Percentiles rank a stretch among this genome's conserved stretches.
phyloP scores from a whole-genome alignment of 2,113 vertebrate species.

The Oostethus manadensis region DNA sequence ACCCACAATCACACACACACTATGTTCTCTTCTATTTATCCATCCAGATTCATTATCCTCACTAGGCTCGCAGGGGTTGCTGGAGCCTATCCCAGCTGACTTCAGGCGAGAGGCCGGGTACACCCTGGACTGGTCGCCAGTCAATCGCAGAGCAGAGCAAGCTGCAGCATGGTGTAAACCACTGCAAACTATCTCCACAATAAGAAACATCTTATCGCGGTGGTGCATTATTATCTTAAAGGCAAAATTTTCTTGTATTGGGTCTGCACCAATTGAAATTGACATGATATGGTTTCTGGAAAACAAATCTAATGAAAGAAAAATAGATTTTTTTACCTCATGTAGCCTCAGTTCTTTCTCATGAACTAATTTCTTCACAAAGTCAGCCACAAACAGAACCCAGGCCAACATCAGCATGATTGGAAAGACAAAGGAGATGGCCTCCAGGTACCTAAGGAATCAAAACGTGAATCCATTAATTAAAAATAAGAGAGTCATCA shows the following conservation, averaged over 20 bases:
- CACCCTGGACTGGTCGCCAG: too few relatives aligned
- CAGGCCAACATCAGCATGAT: slow-evolving; percentile 91
- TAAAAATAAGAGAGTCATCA: background rate
- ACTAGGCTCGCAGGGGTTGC: too few relatives aligned
- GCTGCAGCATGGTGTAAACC: too few relatives aligned
- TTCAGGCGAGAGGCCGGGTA: too few relatives aligned
- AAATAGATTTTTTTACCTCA: slow-evolving; percentile 73
- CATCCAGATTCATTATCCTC: too few relatives aligned
- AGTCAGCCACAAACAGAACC: slow-evolving; percentile 91
- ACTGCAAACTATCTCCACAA: too few relatives aligned
- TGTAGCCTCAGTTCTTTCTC: slow-evolving; percentile 94
- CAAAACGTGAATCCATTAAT: slow-evolving; percentile 32
- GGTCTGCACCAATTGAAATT: background rate
- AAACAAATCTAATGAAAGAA: background rate
- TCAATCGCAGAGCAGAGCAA: too few relatives aligned
- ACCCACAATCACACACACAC: too few relatives aligned
- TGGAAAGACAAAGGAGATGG: slow-evolving; percentile 88
- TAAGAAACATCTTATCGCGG: background rate
- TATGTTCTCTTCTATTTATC: too few relatives aligned
- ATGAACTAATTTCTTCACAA: slow-evolving; percentile 93
- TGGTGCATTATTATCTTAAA: background rate
- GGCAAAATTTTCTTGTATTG: background rate
- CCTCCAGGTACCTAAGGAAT: slow-evolving; percentile 84
- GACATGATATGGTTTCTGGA: too few relatives aligned
- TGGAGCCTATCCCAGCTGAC: too few relatives aligned